phyloP scores from a whole-genome alignment of 2,797 vertebrate genomes.

The Phrynocephalus guinanensis region DNA sequence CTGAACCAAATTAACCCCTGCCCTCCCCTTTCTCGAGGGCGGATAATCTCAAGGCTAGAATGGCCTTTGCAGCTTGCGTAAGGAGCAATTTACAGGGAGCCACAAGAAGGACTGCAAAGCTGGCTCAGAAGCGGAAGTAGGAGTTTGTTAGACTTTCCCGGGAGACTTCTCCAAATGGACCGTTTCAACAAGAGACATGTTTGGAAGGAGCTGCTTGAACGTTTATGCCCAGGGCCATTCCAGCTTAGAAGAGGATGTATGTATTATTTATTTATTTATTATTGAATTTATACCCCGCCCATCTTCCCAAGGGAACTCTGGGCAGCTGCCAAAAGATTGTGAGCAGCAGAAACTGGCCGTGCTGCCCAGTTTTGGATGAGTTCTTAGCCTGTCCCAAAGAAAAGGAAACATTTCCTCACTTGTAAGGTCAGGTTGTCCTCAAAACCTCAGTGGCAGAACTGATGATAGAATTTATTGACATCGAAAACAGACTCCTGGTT shows the following conservation, averaged over 20 bases:
- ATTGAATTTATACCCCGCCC: too few species aligned
- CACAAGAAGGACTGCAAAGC: rapidly evolving
- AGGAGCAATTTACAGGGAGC: slow-evolving; percentile 45
- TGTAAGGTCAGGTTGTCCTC: not conserved
- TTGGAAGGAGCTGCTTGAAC: rapidly evolving
- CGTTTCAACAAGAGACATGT: rapidly evolving
- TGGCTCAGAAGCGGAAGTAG: not conserved
- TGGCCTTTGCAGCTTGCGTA: slow-evolving; percentile 37
- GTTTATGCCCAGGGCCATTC: not conserved
- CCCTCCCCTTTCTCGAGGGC: not conserved
- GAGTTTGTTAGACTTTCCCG: not conserved
- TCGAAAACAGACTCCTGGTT: not conserved
- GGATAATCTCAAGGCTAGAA: slow-evolving; percentile 55
- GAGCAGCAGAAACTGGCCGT: not conserved
- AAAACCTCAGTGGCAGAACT: not conserved
- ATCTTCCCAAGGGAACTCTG: too few species aligned
- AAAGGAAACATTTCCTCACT: not conserved
- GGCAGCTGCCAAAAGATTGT: not conserved
- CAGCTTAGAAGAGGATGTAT: rapidly evolving
- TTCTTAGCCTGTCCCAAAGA: not conserved
- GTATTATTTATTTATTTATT: too few species aligned
- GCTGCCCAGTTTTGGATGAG: too few species aligned
- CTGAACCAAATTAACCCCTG: rapidly evolving
- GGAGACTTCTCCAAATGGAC: not conserved
- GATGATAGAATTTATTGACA: not conserved